Conservation (phyloP, 2,888 invertebrate species). For the Trachelus tabidus region DNA sequence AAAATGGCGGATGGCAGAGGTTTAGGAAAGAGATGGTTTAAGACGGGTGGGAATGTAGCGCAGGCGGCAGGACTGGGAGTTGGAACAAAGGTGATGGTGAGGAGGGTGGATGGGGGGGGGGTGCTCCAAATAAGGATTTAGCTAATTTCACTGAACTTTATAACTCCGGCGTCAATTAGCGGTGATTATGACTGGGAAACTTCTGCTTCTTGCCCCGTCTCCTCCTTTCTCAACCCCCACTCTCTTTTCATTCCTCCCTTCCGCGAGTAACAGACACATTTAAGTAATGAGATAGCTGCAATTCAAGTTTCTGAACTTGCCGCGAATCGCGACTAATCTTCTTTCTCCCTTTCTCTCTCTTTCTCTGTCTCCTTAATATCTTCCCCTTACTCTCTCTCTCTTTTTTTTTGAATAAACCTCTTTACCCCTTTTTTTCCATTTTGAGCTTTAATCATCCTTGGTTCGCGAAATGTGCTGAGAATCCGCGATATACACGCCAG, state of each 20-base stretch:
- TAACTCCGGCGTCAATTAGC: constrained; percentile 59
- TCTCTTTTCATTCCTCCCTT: not conserved
- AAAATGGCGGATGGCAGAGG: not conserved
- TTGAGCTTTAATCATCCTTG: not conserved
- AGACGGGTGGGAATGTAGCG: not conserved
- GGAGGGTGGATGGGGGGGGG: not conserved
- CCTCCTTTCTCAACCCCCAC: constrained; percentile 18
- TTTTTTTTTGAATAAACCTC: constrained; percentile 17
- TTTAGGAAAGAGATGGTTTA: not conserved
- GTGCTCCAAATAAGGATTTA: constrained; percentile 49
- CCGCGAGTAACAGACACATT: constrained; percentile 51
- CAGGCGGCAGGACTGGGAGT: not conserved
- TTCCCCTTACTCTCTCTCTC: constrained; percentile 9
- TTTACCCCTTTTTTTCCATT: constrained; percentile 6
- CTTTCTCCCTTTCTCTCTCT: constrained; percentile 13
- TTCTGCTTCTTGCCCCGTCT: constrained; percentile 48
- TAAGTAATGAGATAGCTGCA: constrained; percentile 57
- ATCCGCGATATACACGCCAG: constrained; percentile 44
- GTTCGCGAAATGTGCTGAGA: constrained; percentile 22
- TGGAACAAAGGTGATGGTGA: not conserved
- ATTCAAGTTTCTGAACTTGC: constrained; percentile 49
- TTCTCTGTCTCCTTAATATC: not conserved
- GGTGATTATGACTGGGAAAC: constrained; percentile 60
- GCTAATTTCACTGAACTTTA: constrained; percentile 59
- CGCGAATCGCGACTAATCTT: constrained; percentile 42